Percentiles rank a stretch among this genome's conserved stretches.
phyloP scores from a whole-genome alignment of 2,888 invertebrate species.

The Nesidiocoris tenuis region DNA sequence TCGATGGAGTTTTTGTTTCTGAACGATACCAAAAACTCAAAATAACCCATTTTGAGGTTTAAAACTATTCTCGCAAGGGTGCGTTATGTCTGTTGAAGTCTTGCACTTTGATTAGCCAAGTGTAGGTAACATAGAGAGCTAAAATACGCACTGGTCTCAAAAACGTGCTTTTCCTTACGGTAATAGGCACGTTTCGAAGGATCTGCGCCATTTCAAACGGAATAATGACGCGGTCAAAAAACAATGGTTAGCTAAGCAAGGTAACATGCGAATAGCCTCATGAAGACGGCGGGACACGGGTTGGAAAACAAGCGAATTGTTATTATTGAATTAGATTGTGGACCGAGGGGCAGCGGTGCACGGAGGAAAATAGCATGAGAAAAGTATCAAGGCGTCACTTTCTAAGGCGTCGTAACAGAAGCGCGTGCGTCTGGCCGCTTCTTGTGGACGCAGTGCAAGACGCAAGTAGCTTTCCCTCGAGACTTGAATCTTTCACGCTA shows the following conservation, averaged over 20 bases:
- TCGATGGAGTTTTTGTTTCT: no score
- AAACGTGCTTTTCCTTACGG: no score
- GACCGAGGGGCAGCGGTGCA: background rate
- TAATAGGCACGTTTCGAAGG: background rate
- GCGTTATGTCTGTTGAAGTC: no score
- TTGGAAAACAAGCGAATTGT: background rate
- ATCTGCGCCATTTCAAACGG: background rate
- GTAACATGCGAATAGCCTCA: background rate
- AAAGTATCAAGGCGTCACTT: background rate
- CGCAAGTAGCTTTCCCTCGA: background rate
- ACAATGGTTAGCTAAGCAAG: background rate
- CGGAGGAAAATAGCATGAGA: background rate
- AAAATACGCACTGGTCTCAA: no score
- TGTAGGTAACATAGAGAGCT: no score
- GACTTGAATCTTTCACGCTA: background rate
- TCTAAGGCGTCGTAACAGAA: background rate
- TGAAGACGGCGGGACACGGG: background rate
- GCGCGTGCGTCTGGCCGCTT: background rate
- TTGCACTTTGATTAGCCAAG: no score
- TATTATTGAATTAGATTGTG: background rate
- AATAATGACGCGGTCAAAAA: background rate
- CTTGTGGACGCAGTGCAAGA: background rate
- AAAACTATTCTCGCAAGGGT: no score
- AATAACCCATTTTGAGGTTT: no score
- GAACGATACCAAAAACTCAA: no score